A percentile compares a stretch with the other conserved stretches of the same genome.
phyloP scores from a whole-genome alignment of 2,888 invertebrate species.

The Chloromyia formosa region DNA sequence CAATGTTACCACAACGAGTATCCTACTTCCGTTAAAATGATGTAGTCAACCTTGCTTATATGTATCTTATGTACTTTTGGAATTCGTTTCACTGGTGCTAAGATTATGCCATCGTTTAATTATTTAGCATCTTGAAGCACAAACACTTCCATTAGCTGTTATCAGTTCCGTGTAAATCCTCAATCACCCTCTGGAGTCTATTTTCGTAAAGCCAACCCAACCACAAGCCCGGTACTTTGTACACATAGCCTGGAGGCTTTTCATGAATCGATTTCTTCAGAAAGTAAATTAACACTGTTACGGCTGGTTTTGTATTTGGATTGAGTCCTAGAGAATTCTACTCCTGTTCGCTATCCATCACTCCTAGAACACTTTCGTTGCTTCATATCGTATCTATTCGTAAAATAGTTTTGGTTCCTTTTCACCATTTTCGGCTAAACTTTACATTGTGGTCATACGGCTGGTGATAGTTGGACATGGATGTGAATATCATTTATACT shows the following conservation, averaged over 20 bases:
- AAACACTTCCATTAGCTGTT: conserved; percentile 2
- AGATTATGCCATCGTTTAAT: neutral
- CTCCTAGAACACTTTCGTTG: neutral
- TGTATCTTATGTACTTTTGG: no score
- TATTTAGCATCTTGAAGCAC: neutral
- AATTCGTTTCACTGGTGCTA: no score
- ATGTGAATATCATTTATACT: neutral
- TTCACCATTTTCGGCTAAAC: neutral
- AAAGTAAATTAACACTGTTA: conserved; percentile 17
- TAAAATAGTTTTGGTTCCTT: neutral
- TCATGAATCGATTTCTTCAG: conserved; percentile 23
- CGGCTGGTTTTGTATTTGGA: neutral
- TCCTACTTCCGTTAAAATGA: no score
- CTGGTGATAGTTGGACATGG: neutral
- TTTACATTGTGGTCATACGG: neutral
- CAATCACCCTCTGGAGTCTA: neutral
- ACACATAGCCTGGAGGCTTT: neutral
- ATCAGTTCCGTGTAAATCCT: neutral
- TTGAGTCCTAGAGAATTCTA: neutral
- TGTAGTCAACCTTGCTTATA: no score
- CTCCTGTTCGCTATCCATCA: neutral
- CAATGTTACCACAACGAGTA: no score
- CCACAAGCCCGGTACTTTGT: neutral
- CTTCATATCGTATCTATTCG: neutral
- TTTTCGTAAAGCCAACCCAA: conserved; percentile 10